Conservation (phyloP, 2,888 invertebrate genomes). For the Capitulum mitella region DNA sequence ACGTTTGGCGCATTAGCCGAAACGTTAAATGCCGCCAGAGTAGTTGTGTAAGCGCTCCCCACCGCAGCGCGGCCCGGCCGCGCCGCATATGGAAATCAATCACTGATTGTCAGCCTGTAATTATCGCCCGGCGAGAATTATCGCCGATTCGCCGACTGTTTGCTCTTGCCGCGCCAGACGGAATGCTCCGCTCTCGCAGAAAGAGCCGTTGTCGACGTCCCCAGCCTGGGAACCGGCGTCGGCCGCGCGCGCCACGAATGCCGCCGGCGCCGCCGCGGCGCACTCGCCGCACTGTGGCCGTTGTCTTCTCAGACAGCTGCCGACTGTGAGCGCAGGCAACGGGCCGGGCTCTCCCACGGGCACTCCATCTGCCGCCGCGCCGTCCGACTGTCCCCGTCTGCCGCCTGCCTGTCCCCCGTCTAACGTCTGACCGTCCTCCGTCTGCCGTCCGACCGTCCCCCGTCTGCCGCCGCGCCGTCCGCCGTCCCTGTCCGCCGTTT, state of each 20-base stretch:
- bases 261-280: background rate
- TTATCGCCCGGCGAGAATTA: constrained; percentile 38
- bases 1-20: constrained; percentile 11
- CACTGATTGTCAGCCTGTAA: constrained; percentile 38
- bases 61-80: constrained; percentile 48
- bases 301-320: background rate
- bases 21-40: constrained; percentile 29
- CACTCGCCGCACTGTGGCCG: background rate
- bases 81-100: constrained; percentile 43
- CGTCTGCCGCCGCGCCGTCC: background rate
- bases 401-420: no score
- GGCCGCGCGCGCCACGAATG: background rate
- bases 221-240: background rate
- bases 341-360: no score
- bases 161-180: background rate
- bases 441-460: background rate
- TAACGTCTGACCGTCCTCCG: background rate
- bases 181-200: background rate
- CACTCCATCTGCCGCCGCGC: no score
- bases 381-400: no score
- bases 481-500: background rate
- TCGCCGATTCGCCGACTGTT: background rate
- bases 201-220: background rate
- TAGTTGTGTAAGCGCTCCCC: constrained; percentile 38
- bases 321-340: no score